These are phyloP conservation scores for Pristis pectinata DNA, from an alignment of 2,797 vertebrate genomes.

Conservation along the genomic window DNA sequence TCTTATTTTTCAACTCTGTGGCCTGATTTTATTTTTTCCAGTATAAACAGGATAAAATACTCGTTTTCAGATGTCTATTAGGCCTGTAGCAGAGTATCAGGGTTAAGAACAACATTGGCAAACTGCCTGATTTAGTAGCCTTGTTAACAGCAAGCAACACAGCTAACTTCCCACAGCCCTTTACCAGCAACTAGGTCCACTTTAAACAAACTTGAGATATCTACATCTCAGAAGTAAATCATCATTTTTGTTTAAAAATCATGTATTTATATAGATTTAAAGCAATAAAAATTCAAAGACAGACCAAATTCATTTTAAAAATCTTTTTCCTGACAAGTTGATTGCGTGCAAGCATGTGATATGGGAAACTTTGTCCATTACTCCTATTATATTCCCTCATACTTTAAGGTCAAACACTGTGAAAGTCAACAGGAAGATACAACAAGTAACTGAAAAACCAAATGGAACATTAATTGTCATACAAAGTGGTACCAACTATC, in stretches of 20 bases:
- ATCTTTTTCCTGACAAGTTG: neutral
- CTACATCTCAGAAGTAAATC: too few species aligned
- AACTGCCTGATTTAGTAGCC: neutral
- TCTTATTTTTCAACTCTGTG: neutral
- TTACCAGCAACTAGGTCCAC: too few species aligned
- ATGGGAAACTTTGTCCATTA: too few species aligned
- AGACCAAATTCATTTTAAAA: neutral
- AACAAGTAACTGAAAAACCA: too few species aligned
- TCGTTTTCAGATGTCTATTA: neutral
- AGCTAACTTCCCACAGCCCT: too few species aligned
- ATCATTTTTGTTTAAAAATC: neutral
- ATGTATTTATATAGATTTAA: neutral
- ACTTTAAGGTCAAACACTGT: too few species aligned
- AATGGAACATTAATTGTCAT: too few species aligned
- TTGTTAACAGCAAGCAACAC: neutral
- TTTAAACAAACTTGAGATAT: neutral
- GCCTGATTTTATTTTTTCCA: neutral
- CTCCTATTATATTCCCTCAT: too few species aligned
- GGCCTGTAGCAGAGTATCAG: neutral
- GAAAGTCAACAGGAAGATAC: too few species aligned
- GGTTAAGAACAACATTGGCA: neutral
- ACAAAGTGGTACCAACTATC: too few species aligned
- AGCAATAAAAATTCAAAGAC: neutral
- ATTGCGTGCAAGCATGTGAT: too few species aligned
- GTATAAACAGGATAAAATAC: too few species aligned